Evolutionary conservation across 2,797 vertebrate species (phyloP), one percentile per base, ranked within the genome.

Genomic region (Cygnus olor): DNA sequence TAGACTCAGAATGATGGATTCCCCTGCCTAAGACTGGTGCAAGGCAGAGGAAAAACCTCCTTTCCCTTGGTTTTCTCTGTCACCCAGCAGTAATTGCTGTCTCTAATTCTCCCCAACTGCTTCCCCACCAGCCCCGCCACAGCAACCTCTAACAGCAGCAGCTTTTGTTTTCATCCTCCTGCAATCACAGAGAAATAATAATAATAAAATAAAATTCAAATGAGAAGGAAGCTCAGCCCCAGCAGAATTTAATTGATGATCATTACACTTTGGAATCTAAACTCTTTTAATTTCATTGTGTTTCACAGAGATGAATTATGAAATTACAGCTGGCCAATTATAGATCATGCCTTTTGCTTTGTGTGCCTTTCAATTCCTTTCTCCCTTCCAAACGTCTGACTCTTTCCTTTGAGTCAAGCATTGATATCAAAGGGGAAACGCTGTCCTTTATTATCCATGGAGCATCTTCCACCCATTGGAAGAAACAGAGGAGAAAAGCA

Each of bases 1-100:
- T 98, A 98, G 96, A 66, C 96, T 96, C 79, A 70, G 91, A 95
- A 97, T 97, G 98, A 98, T 97, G 97, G 97, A 98, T 98, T 95
- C 91, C 92, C 77, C 92, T 73, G 91, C 94, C 84, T 61, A 72
- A 7, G 12, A 80, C 81, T n/a, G 53, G 73, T n/a, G 49, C 70
- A 32, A 5, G 51, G 83, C 65, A 32, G 74, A 65, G 93, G 71
- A 56, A 65, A 81, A 84, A 11, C 84, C 70, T 73, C 78, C 94
- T 84, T 70, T 72, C 64, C 77, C 84, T 45, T 10, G 5, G 57
- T 69, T 85, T 30, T 80, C 90, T 69, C 90, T 69, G 86, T 82
- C 95, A 84, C 79, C 64, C 7, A 42, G 80, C 94, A 21, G 94
- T 90, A 96, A 95, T 95, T 94, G 96, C 91, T 12, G 8, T 1